phyloP scores from a whole-genome alignment of 2,797 vertebrate species.

The Artibeus lituratus region DNA sequence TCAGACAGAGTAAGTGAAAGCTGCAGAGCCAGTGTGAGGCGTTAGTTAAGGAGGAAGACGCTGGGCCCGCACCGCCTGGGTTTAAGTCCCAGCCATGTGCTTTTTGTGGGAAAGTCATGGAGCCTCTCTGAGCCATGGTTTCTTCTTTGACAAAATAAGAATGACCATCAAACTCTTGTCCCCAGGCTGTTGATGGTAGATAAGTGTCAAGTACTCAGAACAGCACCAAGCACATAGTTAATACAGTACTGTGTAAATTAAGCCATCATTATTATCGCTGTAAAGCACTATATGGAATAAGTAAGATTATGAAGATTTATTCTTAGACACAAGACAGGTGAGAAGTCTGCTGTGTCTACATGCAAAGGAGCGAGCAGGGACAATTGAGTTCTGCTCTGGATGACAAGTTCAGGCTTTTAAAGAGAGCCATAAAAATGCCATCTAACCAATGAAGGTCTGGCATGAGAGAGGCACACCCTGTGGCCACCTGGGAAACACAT shows the following conservation, averaged over 20 bases:
- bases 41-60: background rate
- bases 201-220: background rate
- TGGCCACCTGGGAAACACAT: background rate
- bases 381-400: background rate
- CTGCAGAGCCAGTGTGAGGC: background rate
- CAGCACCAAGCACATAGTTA: background rate
- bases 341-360: background rate
- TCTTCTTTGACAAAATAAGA: background rate
- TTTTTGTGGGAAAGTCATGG: background rate
- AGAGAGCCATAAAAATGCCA: conserved; percentile 48
- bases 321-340: background rate
- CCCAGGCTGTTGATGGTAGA: background rate
- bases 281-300: background rate
- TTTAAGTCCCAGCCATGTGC: background rate
- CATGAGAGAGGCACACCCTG: background rate
- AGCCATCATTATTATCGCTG: background rate
- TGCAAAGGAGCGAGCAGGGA: background rate
- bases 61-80: background rate
- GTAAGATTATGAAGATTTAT: background rate
- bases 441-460: background rate
- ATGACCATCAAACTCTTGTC: background rate
- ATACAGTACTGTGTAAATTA: background rate
- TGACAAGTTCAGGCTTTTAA: background rate
- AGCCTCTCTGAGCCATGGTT: background rate
- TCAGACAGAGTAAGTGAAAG: background rate